Conservation (phyloP, 53 echinoderm and acorn worm species). For the Zoroaster sp. region DNA sequence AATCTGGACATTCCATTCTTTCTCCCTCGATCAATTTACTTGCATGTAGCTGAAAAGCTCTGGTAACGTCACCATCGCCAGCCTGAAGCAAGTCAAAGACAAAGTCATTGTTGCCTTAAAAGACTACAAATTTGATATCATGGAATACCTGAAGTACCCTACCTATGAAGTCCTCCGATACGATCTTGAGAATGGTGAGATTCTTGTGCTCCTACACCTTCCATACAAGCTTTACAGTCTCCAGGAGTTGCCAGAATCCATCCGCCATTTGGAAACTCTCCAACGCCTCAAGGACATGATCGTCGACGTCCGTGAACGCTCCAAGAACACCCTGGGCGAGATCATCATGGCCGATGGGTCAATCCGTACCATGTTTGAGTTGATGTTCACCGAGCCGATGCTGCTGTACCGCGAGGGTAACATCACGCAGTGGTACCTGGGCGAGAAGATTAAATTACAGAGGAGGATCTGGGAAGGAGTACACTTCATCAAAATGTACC, state of each 20-base stretch:
- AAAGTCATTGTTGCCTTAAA: not conserved
- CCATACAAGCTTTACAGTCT: slow-evolving; percentile 29
- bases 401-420: slow-evolving; percentile 29
- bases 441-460: not conserved
- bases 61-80: not conserved
- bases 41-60: not conserved
- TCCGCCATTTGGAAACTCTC: not conserved
- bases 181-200: slow-evolving; percentile 70
- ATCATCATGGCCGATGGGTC: slow-evolving; percentile 19
- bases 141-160: slow-evolving; percentile 6
- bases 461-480: slow-evolving; percentile 3
- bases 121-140: not conserved
- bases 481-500: slow-evolving; percentile 3
- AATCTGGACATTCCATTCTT: not conserved
- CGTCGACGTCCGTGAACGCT: slow-evolving; percentile 16
- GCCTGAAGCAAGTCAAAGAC: not conserved
- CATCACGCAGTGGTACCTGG: not conserved
- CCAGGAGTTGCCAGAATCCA: not conserved
- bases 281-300: not conserved
- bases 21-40: not conserved
- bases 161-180: slow-evolving; percentile 49
- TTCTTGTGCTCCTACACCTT: slow-evolving; percentile 56
- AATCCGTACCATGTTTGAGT: slow-evolving; percentile 12
- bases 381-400: slow-evolving; percentile 27
- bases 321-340: slow-evolving; percentile 19